These are phyloP conservation scores for Aphelocoma coerulescens DNA, from an alignment of 2,113 vertebrate genomes.

Conservation along the genomic window DNA sequence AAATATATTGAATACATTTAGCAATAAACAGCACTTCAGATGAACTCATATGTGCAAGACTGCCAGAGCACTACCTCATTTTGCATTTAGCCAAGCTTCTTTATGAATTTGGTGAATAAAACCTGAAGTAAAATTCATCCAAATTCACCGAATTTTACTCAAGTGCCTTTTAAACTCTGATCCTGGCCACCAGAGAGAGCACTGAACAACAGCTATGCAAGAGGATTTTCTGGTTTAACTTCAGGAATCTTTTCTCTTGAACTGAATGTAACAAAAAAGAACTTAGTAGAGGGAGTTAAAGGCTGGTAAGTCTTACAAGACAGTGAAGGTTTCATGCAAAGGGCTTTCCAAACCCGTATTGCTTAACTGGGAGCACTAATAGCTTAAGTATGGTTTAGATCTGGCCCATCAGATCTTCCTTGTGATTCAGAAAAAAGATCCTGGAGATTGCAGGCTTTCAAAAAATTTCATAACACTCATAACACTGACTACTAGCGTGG, in stretches of 20 bases:
- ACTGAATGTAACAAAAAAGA: not conserved
- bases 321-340: not conserved
- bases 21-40: not conserved
- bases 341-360: slow-evolving; percentile 17
- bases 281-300: not conserved
- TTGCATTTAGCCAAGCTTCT: not conserved
- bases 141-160: not conserved
- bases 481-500: not conserved
- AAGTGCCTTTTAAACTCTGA: not conserved
- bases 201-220: not conserved
- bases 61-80: slow-evolving; percentile 3
- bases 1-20: not conserved
- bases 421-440: slow-evolving; percentile 34
- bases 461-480: not conserved
- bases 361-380: slow-evolving; percentile 35
- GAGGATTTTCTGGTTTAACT: not conserved
- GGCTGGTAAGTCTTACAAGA: not conserved
- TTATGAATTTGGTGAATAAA: not conserved
- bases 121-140: not conserved
- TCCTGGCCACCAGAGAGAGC: not conserved
- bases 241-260: not conserved
- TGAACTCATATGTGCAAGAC: not conserved
- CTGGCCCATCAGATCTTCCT: slow-evolving; percentile 21
- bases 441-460: slow-evolving; percentile 16
- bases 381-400: slow-evolving; percentile 11